Base-by-base conservation (phyloP, 2,113 vertebrate species). In the Gasterosteus aculeatus region DNA sequence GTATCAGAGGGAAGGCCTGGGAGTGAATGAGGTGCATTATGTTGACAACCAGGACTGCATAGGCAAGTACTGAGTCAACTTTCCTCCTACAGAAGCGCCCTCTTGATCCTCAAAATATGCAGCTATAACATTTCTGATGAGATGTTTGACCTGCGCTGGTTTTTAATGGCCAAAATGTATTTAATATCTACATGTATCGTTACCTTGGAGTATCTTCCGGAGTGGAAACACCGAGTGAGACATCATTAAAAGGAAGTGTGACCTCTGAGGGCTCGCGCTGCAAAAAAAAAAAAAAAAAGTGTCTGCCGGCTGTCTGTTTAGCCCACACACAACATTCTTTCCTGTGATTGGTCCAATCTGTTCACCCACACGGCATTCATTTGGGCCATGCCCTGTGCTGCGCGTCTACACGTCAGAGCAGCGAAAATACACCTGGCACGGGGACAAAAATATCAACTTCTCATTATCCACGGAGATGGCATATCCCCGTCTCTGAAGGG, bases 31-130 rank as follows among this genome's bases (percentile, higher is more conserved):
- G 94, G 98, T 99, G 26, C 96, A 96, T 89, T 99, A 99, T 67
- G 98, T 99, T 69, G 98, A 99, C 92, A 99, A 99, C 91, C 98
- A 99, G 88, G 98, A 99, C 86, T 99, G 98, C 67, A 99, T 99
- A 92, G 98, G 98, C 98, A 85, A 75, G 95, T 88, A 29, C 19
- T 67, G 33, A 22, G 16, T n/a, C 58, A 64, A 10, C 14, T 41
- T 53, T 18, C 60, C 16, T 67, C 19, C 54, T 15, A 15, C 26
- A 12, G 54, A 11, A 15, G 33, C 16, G 38, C 29, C 4, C 1
- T 19, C 6, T 33, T 58, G 18, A 58, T 10, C 49, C 26, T 38
- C 12, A 51, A 22, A 61, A 9, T 16, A 2, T 11, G 7, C 18
- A 26, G 14, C 26, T 19, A 7, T 12, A 57, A 46, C 18, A 56